A percentile compares a stretch with the other conserved stretches of the same genome.
Evolutionary conservation across 2,888 invertebrate genomes (phyloP).

Genomic region (Drosophila phalerata): DNA sequence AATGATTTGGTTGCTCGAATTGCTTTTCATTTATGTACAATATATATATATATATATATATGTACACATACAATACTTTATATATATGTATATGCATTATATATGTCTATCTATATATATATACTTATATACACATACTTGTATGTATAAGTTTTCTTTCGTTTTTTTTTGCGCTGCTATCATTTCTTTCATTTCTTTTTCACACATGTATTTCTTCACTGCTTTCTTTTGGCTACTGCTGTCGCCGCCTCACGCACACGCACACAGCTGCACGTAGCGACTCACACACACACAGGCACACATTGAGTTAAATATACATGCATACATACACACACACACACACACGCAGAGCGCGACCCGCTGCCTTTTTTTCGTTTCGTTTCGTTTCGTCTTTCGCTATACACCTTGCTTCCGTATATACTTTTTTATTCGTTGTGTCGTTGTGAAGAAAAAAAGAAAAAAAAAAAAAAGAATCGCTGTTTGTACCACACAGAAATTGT

Average conservation of each 20-base stretch:
- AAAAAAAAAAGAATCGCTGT: conserved; percentile 51
- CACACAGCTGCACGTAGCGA: conserved; percentile 45
- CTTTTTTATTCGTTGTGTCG: conserved; percentile 62
- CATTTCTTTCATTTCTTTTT: conserved; percentile 66
- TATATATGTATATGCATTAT: conserved; percentile 15
- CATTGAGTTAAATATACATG: conserved; percentile 25
- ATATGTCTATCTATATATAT: conserved; percentile 1
- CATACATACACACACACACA: conserved; percentile 29
- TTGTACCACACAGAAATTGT: conserved; percentile 42
- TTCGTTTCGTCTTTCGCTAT: conserved; percentile 69
- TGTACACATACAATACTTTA: conserved; percentile 15
- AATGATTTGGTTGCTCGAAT: conserved; percentile 26
- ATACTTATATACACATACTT: conserved; percentile 15
- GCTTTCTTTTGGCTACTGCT: conserved; percentile 66
- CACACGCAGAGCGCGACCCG: conserved; percentile 56
- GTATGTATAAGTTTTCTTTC: conserved; percentile 51
- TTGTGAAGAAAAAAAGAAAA: conserved; percentile 49
- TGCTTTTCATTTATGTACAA: conserved; percentile 39
- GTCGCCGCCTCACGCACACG: conserved; percentile 66
- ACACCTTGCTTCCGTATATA: conserved; percentile 78
- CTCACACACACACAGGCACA: conserved; percentile 38
- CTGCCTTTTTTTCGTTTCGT: conserved; percentile 60
- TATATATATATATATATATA: conserved; percentile 19
- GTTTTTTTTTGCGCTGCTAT: conserved; percentile 63
- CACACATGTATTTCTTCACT: conserved; percentile 63